phyloP scores from a whole-genome alignment of 2,113 vertebrate species.

The Lota lota region DNA sequence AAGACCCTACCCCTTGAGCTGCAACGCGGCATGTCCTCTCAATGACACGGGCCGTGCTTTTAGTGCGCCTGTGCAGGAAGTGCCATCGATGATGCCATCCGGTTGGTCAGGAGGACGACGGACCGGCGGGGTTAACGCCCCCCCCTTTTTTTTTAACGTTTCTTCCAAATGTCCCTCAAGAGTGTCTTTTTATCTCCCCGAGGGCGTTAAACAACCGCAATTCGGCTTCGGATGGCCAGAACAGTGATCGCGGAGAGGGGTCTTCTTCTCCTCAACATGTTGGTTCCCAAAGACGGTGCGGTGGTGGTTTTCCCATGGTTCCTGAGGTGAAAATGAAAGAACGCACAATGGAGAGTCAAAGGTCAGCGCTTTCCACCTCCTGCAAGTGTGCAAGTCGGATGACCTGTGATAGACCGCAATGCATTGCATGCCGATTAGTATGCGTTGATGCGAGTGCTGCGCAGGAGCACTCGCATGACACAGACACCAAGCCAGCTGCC shows the following conservation, averaged over 20 bases:
- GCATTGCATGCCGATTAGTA: too few relatives aligned
- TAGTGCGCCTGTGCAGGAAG: constrained; percentile 75
- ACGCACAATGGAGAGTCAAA: constrained; percentile 6
- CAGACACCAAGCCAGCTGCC: too few relatives aligned
- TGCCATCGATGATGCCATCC: constrained; percentile 54
- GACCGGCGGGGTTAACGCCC: constrained; percentile 18
- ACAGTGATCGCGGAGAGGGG: constrained; percentile 27
- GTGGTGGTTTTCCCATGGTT: constrained; percentile 68
- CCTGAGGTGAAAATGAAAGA: constrained; percentile 32
- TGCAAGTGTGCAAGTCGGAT: neutral
- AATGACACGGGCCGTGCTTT: constrained; percentile 79
- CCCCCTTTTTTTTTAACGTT: too few relatives aligned
- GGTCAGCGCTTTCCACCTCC: neutral
- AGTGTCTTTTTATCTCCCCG: too few relatives aligned
- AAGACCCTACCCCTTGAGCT: constrained; percentile 82
- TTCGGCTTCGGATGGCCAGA: constrained; percentile 19
- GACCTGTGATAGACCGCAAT: neutral
- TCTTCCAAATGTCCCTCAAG: too few relatives aligned
- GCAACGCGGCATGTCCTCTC: constrained; percentile 74
- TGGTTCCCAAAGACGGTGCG: constrained; percentile 60
- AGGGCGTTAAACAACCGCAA: constrained; percentile 1
- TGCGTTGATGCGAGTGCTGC: too few relatives aligned
- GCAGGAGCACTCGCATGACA: too few relatives aligned
- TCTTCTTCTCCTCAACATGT: constrained; percentile 43
- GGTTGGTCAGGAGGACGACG: constrained; percentile 19